Conservation (phyloP, 2,797 vertebrate genomes). For the Leptoclinus maculatus region DNA sequence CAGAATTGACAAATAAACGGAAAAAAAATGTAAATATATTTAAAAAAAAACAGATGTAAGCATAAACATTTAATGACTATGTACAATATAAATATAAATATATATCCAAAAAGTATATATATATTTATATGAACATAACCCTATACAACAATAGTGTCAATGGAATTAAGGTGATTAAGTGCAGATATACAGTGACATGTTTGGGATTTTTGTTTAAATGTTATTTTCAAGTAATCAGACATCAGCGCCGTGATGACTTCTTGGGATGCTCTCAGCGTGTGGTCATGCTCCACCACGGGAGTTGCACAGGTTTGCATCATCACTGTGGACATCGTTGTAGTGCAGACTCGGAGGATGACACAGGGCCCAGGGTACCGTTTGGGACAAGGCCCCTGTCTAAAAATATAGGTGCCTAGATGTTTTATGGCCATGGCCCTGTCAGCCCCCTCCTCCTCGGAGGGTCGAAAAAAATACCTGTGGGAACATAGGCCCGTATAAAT, state of each 20-base stretch:
- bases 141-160: too few relatives aligned
- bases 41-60: too few relatives aligned
- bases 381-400: constrained; percentile 23
- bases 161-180: too few relatives aligned
- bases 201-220: neutral
- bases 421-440: neutral
- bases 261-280: neutral
- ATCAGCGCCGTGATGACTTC: neutral
- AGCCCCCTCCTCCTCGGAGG: neutral
- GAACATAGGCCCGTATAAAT: constrained; percentile 21
- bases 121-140: too few relatives aligned
- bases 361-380: neutral
- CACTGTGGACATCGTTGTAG: neutral
- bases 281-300: neutral
- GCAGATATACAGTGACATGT: neutral
- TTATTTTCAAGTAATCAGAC: neutral
- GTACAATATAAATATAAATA: too few relatives aligned
- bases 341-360: neutral
- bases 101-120: too few relatives aligned
- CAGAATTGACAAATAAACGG: too few relatives aligned
- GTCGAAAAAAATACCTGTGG: neutral
- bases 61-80: too few relatives aligned
- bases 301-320: neutral
- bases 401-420: constrained; percentile 18
- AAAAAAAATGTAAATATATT: too few relatives aligned